Base-by-base conservation (phyloP, 2,797 vertebrate genomes). In the Heliangelus exortis region DNA sequence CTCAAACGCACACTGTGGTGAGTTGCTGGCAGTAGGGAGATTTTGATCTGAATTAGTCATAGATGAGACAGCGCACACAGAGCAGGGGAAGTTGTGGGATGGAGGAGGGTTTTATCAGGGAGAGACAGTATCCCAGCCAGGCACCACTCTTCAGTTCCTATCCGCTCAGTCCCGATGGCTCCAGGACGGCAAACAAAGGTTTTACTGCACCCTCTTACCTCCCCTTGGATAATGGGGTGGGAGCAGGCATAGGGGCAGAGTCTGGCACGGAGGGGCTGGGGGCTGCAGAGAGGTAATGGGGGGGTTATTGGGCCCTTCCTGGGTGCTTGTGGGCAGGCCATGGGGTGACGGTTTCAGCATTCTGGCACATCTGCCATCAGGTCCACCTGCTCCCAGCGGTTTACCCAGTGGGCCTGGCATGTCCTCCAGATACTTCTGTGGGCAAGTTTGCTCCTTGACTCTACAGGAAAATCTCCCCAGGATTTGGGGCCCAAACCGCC, bases 201-300 rank as follows among this genome's bases (percentile, higher is more conserved):
- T 84, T 84, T 22, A 28, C 28, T 0, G 3, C 10, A 14, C 22
- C 31, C 26, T 15, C 55, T 84, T 66, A 21, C 33, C 25, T 13
- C 34, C 23, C 28, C 28, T 61, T 1, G 9, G 9, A 12, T 1
- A 1, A 1, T 1, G 1, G 16, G 41, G 1, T 0, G 18, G 31
- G 5, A 85, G 50, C 39, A 59, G 82, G 39, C 20, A 1, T 5
- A 17, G 83, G 65, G 78, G 12, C 89, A 83, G 83, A 57, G 63
- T 31, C 39, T 19, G 10, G 10, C 1, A 1, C 1, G 4, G 26
- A 1, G 3, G 2, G 67, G 21, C 63, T 57, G 1, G 39, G 15
- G 50, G 26, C 48, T 74, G 8, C 0, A 15, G 53, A 31, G 50
- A 0, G 15, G 7, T 0, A 1, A 15, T 0, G 2, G 12, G 22